Conservation (phyloP, 2,113 vertebrate species). For the Tylochromis polylepis region DNA sequence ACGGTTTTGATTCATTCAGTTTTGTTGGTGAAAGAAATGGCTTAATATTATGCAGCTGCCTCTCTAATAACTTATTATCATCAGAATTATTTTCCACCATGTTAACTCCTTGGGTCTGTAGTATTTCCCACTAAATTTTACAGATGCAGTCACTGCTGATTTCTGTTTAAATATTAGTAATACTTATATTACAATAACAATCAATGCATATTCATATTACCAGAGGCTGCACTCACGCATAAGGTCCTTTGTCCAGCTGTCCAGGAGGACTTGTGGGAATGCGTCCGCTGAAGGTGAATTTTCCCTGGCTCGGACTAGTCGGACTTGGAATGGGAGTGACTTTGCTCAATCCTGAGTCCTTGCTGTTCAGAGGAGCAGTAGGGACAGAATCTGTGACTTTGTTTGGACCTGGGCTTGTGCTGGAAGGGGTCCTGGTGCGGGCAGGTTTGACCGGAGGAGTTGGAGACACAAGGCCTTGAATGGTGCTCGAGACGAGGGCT, state of each 20-base stretch:
- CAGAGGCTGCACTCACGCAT: background rate
- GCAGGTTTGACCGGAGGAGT: constrained; percentile 4
- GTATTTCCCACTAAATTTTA: background rate
- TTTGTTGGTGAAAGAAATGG: no score
- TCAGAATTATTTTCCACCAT: no score
- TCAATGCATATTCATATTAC: background rate
- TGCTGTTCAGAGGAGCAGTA: background rate
- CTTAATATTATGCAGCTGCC: no score
- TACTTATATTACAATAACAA: background rate
- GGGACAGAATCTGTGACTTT: background rate
- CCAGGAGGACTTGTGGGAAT: constrained; percentile 20
- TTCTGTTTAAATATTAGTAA: background rate
- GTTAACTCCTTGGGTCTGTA: no score
- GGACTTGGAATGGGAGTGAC: constrained; percentile 17
- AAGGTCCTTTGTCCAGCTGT: constrained; percentile 2
- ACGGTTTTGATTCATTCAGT: no score
- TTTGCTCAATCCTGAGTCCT: background rate
- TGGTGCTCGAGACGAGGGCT: constrained; percentile 51
- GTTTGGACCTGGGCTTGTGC: background rate
- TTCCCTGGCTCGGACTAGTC: constrained; percentile 10
- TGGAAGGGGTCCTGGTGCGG: background rate
- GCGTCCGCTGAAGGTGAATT: constrained; percentile 1
- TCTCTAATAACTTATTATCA: no score
- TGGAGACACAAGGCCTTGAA: constrained; percentile 44
- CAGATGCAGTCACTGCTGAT: background rate